Conservation (phyloP, 2,797 vertebrate species). For the Melanotaenia maccullochi region DNA sequence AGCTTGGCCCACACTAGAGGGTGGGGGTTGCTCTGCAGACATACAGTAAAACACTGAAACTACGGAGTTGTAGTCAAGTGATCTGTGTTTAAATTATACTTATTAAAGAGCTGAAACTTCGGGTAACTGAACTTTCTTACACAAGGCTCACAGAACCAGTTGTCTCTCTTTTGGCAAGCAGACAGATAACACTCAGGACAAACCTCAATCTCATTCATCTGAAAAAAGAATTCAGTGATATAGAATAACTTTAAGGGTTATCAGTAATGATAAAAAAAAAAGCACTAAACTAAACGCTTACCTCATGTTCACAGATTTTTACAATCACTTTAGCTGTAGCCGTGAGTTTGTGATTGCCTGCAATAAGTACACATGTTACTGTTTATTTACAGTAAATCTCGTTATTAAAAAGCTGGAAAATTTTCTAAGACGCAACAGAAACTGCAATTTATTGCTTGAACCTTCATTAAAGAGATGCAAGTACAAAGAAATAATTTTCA, state of each 20-base stretch:
- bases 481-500: too few species aligned
- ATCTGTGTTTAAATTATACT: constrained; percentile 16
- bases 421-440: too few species aligned
- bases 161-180: constrained; percentile 99
- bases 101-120: constrained; percentile 29
- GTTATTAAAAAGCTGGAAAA: too few species aligned
- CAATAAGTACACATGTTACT: constrained; percentile 43
- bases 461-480: too few species aligned
- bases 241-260: background rate
- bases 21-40: constrained; percentile 95
- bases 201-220: constrained; percentile 99
- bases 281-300: constrained; percentile 70
- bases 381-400: background rate
- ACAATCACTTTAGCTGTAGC: constrained; percentile 98
- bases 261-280: background rate
- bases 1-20: constrained; percentile 99
- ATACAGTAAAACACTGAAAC: constrained; percentile 52
- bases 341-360: constrained; percentile 99
- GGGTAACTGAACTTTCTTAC: constrained; percentile 84
- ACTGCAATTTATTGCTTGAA: too few species aligned
- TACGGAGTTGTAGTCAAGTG: constrained; percentile 24
- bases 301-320: constrained; percentile 99
- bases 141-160: constrained; percentile 99
- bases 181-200: constrained; percentile 99
- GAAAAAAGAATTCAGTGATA: constrained; percentile 63